Evolutionary conservation across 2,797 vertebrate species (phyloP).

Genomic region (Buphagus erythrorhynchus): DNA sequence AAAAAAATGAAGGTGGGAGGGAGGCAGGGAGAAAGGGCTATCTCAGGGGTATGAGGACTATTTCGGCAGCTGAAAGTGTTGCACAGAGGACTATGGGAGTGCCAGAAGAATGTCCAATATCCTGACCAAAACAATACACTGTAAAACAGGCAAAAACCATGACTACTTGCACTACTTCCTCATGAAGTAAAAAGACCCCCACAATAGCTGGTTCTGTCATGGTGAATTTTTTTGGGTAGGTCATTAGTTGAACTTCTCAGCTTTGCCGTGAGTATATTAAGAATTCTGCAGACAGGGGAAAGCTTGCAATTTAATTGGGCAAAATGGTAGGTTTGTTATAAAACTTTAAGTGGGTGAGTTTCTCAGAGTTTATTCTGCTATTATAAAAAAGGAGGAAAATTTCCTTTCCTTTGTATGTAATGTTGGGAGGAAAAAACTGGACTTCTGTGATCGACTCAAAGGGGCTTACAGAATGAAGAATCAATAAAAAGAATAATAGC

Average conservation of each 20-base stretch:
- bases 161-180: neutral
- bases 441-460: neutral
- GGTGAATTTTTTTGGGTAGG: neutral
- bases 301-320: neutral
- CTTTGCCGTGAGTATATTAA: neutral
- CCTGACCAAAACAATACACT: neutral
- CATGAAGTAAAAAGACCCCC: neutral
- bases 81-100: neutral
- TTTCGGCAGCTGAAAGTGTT: neutral
- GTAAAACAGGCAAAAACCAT: neutral
- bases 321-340: neutral
- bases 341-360: neutral
- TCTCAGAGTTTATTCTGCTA: neutral
- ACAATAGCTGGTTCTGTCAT: neutral
- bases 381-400: neutral
- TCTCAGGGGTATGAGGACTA: neutral
- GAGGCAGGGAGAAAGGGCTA: neutral
- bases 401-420: neutral
- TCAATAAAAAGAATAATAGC: neutral
- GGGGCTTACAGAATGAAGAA: neutral
- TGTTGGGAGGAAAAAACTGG: rapidly evolving
- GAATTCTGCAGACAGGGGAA: neutral
- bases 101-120: neutral
- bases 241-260: neutral
- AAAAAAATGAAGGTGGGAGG: neutral